Conservation (phyloP, 2,797 vertebrate genomes). For the Bothrops alternatus region DNA sequence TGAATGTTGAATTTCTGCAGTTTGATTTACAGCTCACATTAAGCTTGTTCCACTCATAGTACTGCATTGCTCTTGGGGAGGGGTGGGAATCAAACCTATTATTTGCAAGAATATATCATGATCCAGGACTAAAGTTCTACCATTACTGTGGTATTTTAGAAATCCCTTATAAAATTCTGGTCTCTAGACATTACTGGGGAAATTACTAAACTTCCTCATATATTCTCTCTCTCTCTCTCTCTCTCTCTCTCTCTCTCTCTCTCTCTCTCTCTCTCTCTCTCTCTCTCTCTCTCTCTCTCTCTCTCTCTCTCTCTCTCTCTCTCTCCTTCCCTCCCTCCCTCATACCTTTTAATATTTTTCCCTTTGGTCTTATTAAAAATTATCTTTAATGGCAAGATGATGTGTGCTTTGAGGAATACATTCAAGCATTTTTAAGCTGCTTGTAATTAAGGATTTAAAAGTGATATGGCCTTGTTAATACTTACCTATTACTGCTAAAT, state of each 20-base stretch:
- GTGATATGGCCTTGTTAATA: neutral
- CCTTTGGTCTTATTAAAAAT: neutral
- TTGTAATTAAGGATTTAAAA: neutral
- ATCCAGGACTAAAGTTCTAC: neutral
- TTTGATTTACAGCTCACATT: neutral
- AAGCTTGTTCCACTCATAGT: neutral
- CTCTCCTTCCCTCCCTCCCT: rapidly evolving
- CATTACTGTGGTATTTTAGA: neutral
- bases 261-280: neutral
- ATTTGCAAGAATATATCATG: neutral
- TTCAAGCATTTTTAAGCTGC: neutral
- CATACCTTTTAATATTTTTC: neutral
- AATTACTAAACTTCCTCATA: neutral
- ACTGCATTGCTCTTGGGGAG: neutral
- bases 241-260: neutral
- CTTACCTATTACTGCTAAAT: neutral
- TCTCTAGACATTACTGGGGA: neutral
- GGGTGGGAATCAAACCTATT: neutral
- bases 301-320: neutral
- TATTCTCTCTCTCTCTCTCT: neutral
- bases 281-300: neutral
- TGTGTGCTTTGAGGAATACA: neutral
- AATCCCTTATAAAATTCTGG: neutral
- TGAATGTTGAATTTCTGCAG: neutral
- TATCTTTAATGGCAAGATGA: neutral